A percentile compares a stretch with the other conserved stretches of the same genome.
phyloP scores from a whole-genome alignment of 2,797 vertebrate species.

The Gadopsis bispinosus region DNA sequence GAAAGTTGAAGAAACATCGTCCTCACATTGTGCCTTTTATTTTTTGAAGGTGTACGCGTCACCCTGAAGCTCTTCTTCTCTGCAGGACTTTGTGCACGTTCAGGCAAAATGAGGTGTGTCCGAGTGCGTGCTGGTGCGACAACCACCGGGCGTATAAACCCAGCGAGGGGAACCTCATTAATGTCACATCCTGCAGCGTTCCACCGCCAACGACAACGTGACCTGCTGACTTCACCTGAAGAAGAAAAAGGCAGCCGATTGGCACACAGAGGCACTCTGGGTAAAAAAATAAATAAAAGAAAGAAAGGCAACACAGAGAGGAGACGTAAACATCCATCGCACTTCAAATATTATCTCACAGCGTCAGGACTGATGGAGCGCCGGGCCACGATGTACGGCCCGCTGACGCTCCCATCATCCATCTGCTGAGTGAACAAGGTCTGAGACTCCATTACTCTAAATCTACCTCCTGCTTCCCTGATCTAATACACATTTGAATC shows the following conservation, averaged over 20 bases:
- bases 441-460: constrained; percentile 52
- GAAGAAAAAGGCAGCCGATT: not conserved
- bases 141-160: not conserved
- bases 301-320: constrained; percentile 4
- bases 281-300: constrained; percentile 11
- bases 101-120: not conserved
- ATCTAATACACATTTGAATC: constrained; percentile 59
- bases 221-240: constrained; percentile 9
- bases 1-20: not conserved
- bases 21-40: not conserved
- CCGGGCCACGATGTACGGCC: constrained; percentile 13
- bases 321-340: constrained; percentile 47
- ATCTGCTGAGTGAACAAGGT: constrained; percentile 33
- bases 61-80: not conserved
- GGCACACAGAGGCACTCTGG: constrained; percentile 14
- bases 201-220: not conserved
- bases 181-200: constrained; percentile 30
- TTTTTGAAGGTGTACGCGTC: not conserved
- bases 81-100: not conserved
- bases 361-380: constrained; percentile 47
- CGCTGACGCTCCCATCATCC: constrained; percentile 31
- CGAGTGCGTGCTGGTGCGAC: not conserved
- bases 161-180: constrained; percentile 33
- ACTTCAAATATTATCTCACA: constrained; percentile 61
- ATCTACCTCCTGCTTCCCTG: constrained; percentile 36